phyloP scores from a whole-genome alignment of 1,140 invertebrate species.

The Platyscapa corneri region DNA sequence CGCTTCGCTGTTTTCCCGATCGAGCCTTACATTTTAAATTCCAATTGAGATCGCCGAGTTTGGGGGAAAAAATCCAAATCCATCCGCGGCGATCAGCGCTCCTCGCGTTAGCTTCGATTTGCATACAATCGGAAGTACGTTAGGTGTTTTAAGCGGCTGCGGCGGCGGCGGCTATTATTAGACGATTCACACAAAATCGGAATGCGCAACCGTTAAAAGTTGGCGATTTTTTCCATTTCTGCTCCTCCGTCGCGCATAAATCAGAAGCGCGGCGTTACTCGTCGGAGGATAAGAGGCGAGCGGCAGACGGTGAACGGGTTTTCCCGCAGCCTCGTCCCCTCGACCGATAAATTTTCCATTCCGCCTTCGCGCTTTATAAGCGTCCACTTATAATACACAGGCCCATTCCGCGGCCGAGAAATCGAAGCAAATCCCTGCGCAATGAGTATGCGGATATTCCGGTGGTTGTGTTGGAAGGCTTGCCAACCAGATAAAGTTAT shows the following conservation, averaged over 20 bases:
- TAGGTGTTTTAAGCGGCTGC: not conserved
- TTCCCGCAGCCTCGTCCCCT: constrained; percentile 4
- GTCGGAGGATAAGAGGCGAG: not conserved
- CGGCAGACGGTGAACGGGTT: constrained; percentile 6
- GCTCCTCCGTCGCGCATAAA: constrained; percentile 8
- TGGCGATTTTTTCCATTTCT: constrained; percentile 29
- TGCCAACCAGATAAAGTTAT: constrained; percentile 30
- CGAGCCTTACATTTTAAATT: too few species aligned
- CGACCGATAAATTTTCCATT: constrained; percentile 43
- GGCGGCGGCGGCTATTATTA: not conserved
- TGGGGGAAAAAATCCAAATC: too few species aligned
- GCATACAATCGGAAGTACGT: not conserved
- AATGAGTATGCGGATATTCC: constrained; percentile 26
- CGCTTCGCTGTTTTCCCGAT: too few species aligned
- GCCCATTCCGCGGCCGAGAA: constrained; percentile 4
- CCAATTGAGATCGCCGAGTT: too few species aligned
- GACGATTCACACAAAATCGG: not conserved
- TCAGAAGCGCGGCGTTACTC: not conserved
- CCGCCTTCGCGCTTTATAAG: constrained; percentile 33
- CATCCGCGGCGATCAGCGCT: too few species aligned
- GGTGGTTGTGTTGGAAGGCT: constrained; percentile 20
- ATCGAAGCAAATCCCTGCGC: constrained; percentile 15
- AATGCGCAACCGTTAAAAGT: not conserved
- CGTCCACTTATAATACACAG: constrained; percentile 23
- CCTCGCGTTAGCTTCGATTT: too few species aligned